Conservation (phyloP, 2,888 invertebrate genomes). For the Tanytarsus gracilentus region DNA sequence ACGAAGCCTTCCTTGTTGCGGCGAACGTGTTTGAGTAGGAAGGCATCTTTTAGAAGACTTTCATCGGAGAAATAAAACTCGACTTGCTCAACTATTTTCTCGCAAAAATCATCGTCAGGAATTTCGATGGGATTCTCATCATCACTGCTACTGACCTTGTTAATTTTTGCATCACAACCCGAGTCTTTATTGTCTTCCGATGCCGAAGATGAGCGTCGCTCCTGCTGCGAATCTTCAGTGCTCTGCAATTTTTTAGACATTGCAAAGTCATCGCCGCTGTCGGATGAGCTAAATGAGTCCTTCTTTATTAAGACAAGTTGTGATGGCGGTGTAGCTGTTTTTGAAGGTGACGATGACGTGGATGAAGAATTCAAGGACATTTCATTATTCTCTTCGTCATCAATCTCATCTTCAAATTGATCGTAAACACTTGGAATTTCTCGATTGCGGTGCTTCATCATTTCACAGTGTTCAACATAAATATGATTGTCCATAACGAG, state of each 20-base stretch:
- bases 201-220: no score
- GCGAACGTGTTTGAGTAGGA: conserved; percentile 86
- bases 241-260: no score
- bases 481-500: conserved; percentile 42
- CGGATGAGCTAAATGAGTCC: conserved; percentile 53
- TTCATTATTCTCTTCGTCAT: conserved; percentile 29
- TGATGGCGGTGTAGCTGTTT: conserved; percentile 30
- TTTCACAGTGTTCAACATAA: conserved; percentile 33
- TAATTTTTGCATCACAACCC: conserved; percentile 51
- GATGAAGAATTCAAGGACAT: conserved; percentile 30
- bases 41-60: conserved; percentile 90
- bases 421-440: background rate
- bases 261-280: conserved; percentile 52
- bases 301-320: no score
- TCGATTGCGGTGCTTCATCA: conserved; percentile 14
- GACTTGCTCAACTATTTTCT: conserved; percentile 75
- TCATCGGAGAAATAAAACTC: conserved; percentile 95
- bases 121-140: conserved; percentile 36
- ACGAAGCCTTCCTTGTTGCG: conserved; percentile 94
- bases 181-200: conserved; percentile 56
- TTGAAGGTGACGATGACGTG: conserved; percentile 7
- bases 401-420: conserved; percentile 14
- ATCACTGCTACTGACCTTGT: conserved; percentile 33
- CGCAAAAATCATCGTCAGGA: conserved; percentile 67
- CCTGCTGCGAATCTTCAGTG: no score